Base-by-base conservation (phyloP, 2,113 vertebrate genomes). In the Fulmarus glacialis region DNA sequence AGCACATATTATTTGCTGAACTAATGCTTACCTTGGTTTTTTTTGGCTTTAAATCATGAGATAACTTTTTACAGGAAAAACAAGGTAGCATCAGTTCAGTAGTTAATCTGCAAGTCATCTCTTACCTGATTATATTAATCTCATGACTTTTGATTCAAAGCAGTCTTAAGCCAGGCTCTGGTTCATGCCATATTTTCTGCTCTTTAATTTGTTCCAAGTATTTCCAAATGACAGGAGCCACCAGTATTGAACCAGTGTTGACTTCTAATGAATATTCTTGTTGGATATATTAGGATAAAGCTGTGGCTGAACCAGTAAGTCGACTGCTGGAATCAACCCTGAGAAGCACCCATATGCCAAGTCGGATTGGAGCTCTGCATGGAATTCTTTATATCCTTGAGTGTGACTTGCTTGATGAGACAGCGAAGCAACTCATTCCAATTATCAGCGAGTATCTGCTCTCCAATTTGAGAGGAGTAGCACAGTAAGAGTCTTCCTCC, bases 351-450 rank as follows among this genome's bases (percentile, higher is more conserved):
- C 99, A 99, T 68, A 98, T 99, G 97, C 99, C 99, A 45, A 99
- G 99, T 96, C 98, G 98, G 26, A 98, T 99, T 63, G 99, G 99
- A 38, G 99, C 99, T 8, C 98, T 99, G 64, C 99, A 99, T 12
- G 99, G 99, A 30, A 96, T 99, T 59, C 99, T 99, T 6, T 99
- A 99, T 5, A 98, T 99, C 94, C 98, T 99, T 71, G 99, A 99
- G 95, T 99, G 99, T 48, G 99, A 99, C 96, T 98, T 99, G 36
- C 98, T 99, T 24, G 99, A 99, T 3, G 99, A 99, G 90, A 99
- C 99, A 0, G 99, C 99, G 2, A 99, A 99, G 89, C 99, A 99
- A 59, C 99, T 99, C 32, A 98, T 99, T 84, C 99, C 99, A 2
- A 95, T 98, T 9, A 97, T 99, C 97, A 99, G 98, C 2, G 99